A percentile compares a stretch with the other conserved stretches of the same genome.
Evolutionary conservation across 2,888 invertebrate genomes (phyloP).

Genomic region (Drosophila leonis): DNA sequence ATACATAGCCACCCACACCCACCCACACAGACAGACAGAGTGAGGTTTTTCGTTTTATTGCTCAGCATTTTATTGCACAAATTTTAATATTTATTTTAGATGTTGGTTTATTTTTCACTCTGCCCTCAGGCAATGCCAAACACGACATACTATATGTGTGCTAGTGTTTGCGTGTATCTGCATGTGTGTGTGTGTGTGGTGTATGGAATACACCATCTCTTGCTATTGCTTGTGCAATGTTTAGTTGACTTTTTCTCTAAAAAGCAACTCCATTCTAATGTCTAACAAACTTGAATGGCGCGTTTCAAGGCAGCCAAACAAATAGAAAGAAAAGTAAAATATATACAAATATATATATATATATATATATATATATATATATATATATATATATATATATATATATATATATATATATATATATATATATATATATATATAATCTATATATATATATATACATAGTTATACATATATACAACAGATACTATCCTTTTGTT

Average conservation of each 20-base stretch:
- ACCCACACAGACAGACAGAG: slow-evolving; percentile 17
- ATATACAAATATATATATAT: slow-evolving; percentile 4
- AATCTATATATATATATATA: slow-evolving; percentile 13
- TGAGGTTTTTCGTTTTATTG: slow-evolving; percentile 61
- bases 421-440: slow-evolving; percentile 18
- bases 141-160: slow-evolving; percentile 1
- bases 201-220: slow-evolving; percentile 12
- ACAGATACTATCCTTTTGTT: slow-evolving; percentile 15
- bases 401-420: slow-evolving; percentile 22
- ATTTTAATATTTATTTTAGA: slow-evolving; percentile 78
- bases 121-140: slow-evolving; percentile 37
- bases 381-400: not conserved
- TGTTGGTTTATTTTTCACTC: slow-evolving; percentile 62
- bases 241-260: slow-evolving; percentile 62
- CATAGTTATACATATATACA: not conserved
- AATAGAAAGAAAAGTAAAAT: slow-evolving; percentile 24
- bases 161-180: slow-evolving; percentile 18
- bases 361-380: slow-evolving; percentile 10
- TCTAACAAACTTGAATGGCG: slow-evolving; percentile 69
- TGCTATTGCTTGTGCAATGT: slow-evolving; percentile 43
- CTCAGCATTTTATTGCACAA: slow-evolving; percentile 69
- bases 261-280: slow-evolving; percentile 63
- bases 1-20: slow-evolving; percentile 9
- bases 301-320: slow-evolving; percentile 45
- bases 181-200: slow-evolving; percentile 15